Evolutionary conservation across 2,888 invertebrate genomes (phyloP), one percentile per base, ranked within the genome.

Genomic region (Eilema griseolum): DNA sequence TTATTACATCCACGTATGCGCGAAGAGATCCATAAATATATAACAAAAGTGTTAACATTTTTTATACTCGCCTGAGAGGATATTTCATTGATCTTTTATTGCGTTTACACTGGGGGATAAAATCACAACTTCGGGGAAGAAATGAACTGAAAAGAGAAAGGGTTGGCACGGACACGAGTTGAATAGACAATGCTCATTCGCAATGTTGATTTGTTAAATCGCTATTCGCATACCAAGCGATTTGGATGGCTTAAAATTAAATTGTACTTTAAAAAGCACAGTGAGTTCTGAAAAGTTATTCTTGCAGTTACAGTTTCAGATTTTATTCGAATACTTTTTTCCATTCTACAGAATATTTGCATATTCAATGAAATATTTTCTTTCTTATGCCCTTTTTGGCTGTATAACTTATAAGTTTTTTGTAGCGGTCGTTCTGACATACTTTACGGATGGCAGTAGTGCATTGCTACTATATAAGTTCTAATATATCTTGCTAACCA

Each of bases 101-200:
- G 86, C 86, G 80, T 91, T 89, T 86, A 81, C 83, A 83, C 80
- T 76, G 77, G 85, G 86, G 88, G 90, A 90, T 88, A 85, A 91
- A 94, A 93, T 92, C 91, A 89, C 88, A 89, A 90, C 87, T 89
- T 86, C 84, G 81, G 70, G 83, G 83, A 90, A 89, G 92, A 92
- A 92, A 93, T 92, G 92, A 92, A 92, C 90, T 88, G 91, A 85
- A 88, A 89, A 85, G 84, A 85, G 88, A 90, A 93, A 93, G 93
- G 94, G 93, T 93, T 93, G 88, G 76, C 70, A 69, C 72, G 74
- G 72, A 90, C 93, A 89, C 80, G 90, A 76, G 71, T 72, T 52
- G 93, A 92, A 93, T 93, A 85, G 83, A 86, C 84, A 92, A 89
- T 88, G 85, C 80, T 79, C 76, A 84, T 83, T 86, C 80, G 81